A percentile compares a stretch with the other conserved stretches of the same genome.
Conservation (phyloP, 2,888 invertebrate species). For the Eumacrocentrus americanus region DNA sequence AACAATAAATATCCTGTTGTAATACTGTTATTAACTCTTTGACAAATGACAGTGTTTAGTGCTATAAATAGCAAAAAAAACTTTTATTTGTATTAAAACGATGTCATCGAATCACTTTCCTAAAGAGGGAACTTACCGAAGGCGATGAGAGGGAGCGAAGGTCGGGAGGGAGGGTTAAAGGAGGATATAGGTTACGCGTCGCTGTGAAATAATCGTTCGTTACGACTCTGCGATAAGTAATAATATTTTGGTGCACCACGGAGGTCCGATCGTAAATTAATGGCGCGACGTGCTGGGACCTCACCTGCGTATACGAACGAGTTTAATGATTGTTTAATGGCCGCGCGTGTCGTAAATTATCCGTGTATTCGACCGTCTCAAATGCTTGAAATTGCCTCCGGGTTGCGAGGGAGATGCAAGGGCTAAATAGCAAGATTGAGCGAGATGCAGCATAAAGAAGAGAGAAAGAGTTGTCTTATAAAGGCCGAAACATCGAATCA, state of each 20-base stretch:
- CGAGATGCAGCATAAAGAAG: slow-evolving; percentile 9
- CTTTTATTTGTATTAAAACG: too few relatives aligned
- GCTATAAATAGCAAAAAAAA: too few relatives aligned
- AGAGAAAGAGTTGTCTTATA: slow-evolving; percentile 9
- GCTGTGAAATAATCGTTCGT: slow-evolving; percentile 40
- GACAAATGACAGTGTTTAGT: too few relatives aligned
- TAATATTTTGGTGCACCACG: slow-evolving; percentile 58
- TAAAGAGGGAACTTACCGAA: too few relatives aligned
- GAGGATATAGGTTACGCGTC: slow-evolving; percentile 15
- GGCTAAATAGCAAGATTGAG: slow-evolving; percentile 5
- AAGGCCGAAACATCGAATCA: background rate
- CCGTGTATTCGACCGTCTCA: slow-evolving; percentile 59
- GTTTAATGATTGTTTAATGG: slow-evolving; percentile 63
- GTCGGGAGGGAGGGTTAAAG: background rate
- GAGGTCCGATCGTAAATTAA: slow-evolving; percentile 61
- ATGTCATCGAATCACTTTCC: too few relatives aligned
- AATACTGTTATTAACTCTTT: too few relatives aligned
- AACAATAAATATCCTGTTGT: too few relatives aligned
- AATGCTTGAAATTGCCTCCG: slow-evolving; percentile 59
- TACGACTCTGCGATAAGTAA: slow-evolving; percentile 50
- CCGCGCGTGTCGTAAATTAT: slow-evolving; percentile 60
- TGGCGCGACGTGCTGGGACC: slow-evolving; percentile 51
- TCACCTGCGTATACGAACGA: slow-evolving; percentile 50
- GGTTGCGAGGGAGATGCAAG: slow-evolving; percentile 40
- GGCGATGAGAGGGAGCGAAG: slow-evolving; percentile 22